These are phyloP conservation scores for Allacma fusca DNA, from an alignment of 2,888 invertebrate species.

Conservation along the genomic window DNA sequence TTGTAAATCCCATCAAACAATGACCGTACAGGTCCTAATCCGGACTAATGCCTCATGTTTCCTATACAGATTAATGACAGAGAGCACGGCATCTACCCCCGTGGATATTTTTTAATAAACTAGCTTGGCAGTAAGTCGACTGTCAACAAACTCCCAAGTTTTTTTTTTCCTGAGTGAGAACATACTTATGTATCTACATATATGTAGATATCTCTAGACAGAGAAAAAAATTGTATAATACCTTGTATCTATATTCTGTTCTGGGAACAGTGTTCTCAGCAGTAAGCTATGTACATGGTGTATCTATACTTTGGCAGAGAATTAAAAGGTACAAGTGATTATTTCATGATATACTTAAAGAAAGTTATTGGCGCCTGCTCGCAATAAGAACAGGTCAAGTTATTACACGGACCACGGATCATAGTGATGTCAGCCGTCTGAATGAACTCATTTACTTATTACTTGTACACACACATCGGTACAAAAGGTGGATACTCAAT, in stretches of 20 bases:
- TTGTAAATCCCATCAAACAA: background rate
- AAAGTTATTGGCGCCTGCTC: constrained; percentile 9
- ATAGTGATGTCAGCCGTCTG: background rate
- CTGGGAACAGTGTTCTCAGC: background rate
- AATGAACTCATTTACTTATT: background rate
- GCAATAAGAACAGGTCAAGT: background rate
- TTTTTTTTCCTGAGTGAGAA: background rate
- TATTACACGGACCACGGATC: background rate
- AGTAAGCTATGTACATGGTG: too few species aligned
- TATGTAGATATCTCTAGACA: too few species aligned
- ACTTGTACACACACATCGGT: background rate
- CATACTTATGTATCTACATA: too few species aligned
- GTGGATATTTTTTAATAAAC: constrained; percentile 1
- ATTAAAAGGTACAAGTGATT: background rate
- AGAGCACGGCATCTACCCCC: background rate
- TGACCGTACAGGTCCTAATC: background rate
- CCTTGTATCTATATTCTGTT: background rate
- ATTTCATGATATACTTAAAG: background rate
- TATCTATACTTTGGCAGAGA: background rate
- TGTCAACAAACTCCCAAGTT: background rate
- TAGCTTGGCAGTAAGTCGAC: constrained; percentile 1
- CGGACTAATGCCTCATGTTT: background rate
- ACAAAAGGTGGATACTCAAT: constrained; percentile 10
- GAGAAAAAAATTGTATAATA: too few species aligned
- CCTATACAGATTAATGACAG: constrained; percentile 3